These are phyloP conservation scores for Cephalopachus bancanus DNA, from an alignment of 2,797 vertebrate genomes.

Conservation along the genomic window DNA sequence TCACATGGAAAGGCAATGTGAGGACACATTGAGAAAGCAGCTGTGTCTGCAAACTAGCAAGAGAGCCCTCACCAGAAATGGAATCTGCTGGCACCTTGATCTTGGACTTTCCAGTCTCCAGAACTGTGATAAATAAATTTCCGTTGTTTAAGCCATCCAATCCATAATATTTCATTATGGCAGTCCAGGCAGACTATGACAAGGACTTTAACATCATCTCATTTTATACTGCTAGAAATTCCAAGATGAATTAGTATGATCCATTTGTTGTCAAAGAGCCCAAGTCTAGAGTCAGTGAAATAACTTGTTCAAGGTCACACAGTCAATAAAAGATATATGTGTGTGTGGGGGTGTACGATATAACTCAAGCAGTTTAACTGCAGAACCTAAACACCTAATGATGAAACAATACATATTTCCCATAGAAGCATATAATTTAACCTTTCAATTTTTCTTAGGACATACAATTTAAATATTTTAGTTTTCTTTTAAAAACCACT, in stretches of 20 bases:
- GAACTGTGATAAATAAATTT: neutral
- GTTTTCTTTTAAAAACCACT: slow-evolving; percentile 18
- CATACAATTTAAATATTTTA: neutral
- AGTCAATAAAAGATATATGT: neutral
- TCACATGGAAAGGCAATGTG: neutral
- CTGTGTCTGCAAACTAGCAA: neutral
- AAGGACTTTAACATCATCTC: neutral
- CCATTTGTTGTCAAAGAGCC: neutral
- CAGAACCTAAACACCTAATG: neutral
- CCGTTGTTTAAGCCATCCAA: neutral
- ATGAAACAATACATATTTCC: neutral
- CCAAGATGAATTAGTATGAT: neutral
- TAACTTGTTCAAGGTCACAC: neutral
- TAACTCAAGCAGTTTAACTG: neutral
- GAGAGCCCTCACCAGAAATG: neutral
- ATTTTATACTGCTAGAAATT: neutral
- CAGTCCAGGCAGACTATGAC: neutral
- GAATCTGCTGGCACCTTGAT: neutral
- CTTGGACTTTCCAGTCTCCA: neutral
- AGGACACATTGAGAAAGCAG: neutral
- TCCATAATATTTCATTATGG: neutral
- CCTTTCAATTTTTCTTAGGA: neutral
- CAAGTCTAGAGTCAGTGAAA: neutral
- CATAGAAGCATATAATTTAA: neutral
- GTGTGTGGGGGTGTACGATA: neutral